Evolutionary conservation across 2,888 invertebrate species (phyloP), one percentile per base, ranked within the genome.

Genomic region (Spisula subtruncata): DNA sequence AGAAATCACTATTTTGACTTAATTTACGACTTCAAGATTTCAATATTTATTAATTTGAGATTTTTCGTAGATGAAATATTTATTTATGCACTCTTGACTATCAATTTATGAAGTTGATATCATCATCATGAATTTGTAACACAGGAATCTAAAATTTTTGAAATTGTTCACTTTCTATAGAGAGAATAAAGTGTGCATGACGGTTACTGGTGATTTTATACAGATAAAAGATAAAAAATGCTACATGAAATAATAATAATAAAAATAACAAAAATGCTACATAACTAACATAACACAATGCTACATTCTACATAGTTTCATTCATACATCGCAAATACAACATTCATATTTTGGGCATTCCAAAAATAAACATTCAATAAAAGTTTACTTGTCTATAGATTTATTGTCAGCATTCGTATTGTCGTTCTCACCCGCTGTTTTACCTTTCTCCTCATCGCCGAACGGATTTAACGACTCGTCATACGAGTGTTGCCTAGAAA

Each of bases 381-480:
- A 90, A 80, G 91, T 90, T 89, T 91, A 91, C 90, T 92, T 91
- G 89, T 87, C 87, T 89, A 88, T 90, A 87, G 87, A 80, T 83
- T 91, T 88, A 80, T 85, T 82, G 81, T 90, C 89, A 85, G 90
- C 92, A 91, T 88, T 91, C 87, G 54, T 88, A 91, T 89, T 87
- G 83, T 51, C 83, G 83, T 90, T 89, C 88, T 93, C 92, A 86
- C 89, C 92, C 75, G 91, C 92, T 18, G 83, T 25, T 71, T 18
- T 66, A 35, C 41, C 94, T 66, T 91, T 92, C 25, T 93, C 94
- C 81, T 95, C 95, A 85, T 95, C 95, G 82, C 96, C 97, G 92
- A 97, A 97, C 48, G 97, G 97, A 94, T 97, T 97, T 88, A 96
- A 93, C 0, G 95, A 90, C 89, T 92, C 92, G 82, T 95, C 95